Conservation (phyloP, 2,888 invertebrate species). For the Antheraea yamamai region DNA sequence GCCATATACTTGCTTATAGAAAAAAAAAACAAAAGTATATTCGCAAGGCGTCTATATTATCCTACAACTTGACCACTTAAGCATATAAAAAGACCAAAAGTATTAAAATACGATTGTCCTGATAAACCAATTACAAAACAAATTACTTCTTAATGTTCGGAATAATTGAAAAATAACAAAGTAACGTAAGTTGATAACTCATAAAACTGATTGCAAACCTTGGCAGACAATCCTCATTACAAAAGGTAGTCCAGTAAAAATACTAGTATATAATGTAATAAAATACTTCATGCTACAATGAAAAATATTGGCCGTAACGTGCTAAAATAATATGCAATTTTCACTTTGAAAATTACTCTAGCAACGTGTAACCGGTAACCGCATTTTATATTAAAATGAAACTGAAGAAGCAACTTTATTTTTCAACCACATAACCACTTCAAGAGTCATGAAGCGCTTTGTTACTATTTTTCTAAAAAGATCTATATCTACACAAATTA, state of each 20-base stretch:
- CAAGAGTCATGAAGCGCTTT: neutral
- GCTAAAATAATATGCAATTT: slow-evolving; percentile 51
- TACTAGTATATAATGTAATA: neutral
- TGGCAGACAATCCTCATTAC: neutral
- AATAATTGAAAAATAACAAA: slow-evolving; percentile 4
- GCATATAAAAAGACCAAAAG: neutral
- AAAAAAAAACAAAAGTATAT: too few species aligned
- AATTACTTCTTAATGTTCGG: neutral
- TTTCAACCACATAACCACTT: neutral
- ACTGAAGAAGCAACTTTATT: slow-evolving; percentile 7
- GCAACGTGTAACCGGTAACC: slow-evolving; percentile 17
- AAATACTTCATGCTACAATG: neutral
- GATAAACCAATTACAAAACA: neutral
- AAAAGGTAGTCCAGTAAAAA: neutral
- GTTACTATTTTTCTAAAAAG: neutral
- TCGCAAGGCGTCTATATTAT: neutral
- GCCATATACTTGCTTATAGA: too few species aligned
- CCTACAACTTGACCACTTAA: neutral
- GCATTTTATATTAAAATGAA: slow-evolving; percentile 20
- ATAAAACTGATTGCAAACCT: neutral
- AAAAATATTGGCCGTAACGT: neutral
- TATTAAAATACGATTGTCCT: neutral
- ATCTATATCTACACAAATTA: neutral
- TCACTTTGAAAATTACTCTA: slow-evolving; percentile 60
- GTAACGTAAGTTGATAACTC: neutral